Conservation (phyloP, 2,113 vertebrate species). For the Peucedramus taeniatus region DNA sequence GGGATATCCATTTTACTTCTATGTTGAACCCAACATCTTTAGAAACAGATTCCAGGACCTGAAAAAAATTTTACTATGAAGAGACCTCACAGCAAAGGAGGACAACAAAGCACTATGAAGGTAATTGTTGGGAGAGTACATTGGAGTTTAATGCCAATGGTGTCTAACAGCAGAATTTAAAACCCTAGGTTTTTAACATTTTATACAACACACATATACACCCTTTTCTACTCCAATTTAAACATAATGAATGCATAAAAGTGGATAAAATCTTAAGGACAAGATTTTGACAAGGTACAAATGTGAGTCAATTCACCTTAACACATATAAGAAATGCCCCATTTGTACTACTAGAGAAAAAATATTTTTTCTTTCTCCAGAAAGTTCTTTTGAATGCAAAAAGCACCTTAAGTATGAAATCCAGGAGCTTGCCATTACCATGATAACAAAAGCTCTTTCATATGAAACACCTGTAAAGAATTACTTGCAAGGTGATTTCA, state of each 20-base stretch:
- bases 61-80: neutral
- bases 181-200: neutral
- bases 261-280: neutral
- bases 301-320: neutral
- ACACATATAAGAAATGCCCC: neutral
- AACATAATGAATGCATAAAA: neutral
- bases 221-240: neutral
- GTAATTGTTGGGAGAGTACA: neutral
- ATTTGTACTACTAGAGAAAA: neutral
- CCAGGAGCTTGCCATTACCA: neutral
- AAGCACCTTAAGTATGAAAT: neutral
- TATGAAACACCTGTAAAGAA: neutral
- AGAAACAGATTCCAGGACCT: conserved; percentile 91
- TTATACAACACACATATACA: neutral
- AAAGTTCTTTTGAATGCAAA: neutral
- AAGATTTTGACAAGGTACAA: neutral
- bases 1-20: conserved; percentile 96
- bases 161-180: neutral
- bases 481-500: neutral
- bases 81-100: neutral
- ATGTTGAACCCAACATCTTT: conserved; percentile 95
- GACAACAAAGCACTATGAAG: neutral
- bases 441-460: neutral
- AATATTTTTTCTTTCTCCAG: neutral
- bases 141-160: neutral